Percentiles rank a stretch among this genome's conserved stretches.
Conservation (phyloP, 2,113 vertebrate genomes). For the Anser cygnoides region DNA sequence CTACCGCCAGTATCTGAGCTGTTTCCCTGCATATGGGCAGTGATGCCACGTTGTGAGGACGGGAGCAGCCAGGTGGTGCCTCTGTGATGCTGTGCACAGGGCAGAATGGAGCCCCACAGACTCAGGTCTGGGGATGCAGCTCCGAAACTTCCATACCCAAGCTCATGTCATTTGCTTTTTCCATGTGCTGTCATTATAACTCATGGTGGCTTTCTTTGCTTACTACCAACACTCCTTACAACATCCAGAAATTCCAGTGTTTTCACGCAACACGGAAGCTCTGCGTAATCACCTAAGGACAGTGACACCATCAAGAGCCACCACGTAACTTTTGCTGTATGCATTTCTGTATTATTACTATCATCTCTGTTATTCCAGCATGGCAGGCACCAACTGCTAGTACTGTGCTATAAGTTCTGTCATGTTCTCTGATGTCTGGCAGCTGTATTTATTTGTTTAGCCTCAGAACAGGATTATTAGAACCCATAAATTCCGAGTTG, state of each 20-base stretch:
- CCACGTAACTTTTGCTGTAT: neutral
- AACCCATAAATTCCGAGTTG: neutral
- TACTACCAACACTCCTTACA: neutral
- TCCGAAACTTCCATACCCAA: neutral
- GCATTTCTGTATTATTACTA: neutral
- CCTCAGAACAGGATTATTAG: neutral
- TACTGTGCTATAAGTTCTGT: neutral
- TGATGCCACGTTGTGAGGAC: slow-evolving; percentile 16
- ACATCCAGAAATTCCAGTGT: neutral
- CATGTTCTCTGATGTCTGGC: neutral
- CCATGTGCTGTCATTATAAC: accelerated
- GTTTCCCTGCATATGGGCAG: slow-evolving; percentile 6
- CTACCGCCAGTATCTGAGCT: slow-evolving; percentile 65
- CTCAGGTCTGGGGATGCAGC: neutral
- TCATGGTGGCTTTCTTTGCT: neutral
- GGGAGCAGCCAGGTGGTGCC: slow-evolving; percentile 27
- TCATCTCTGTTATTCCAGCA: neutral
- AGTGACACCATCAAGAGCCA: neutral
- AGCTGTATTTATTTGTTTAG: slow-evolving; percentile 17
- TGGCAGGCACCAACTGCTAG: neutral
- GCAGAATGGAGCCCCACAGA: neutral
- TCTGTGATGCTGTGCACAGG: neutral
- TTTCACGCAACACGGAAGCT: neutral
- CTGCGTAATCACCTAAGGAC: neutral
- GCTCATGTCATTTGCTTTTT: neutral